Evolutionary conservation across 2,797 vertebrate genomes (phyloP).

Genomic region (Cygnus olor): DNA sequence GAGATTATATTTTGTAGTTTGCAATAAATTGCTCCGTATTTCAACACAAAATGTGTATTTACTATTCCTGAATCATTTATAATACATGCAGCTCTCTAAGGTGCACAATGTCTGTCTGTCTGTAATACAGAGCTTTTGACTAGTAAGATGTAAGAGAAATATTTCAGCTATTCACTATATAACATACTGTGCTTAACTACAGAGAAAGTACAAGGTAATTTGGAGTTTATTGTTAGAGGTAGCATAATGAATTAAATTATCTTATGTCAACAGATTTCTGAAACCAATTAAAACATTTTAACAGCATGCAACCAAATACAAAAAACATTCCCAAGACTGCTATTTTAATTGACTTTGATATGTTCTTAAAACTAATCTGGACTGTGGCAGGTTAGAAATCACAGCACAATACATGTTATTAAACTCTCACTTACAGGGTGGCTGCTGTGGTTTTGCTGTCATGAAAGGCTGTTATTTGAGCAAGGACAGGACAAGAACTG

Average conservation of each 20-base stretch:
- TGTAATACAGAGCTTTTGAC: neutral
- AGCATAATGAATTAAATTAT: neutral
- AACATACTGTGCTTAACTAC: neutral
- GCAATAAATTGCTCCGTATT: neutral
- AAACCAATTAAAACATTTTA: conserved; percentile 42
- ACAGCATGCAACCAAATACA: neutral
- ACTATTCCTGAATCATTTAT: conserved; percentile 2
- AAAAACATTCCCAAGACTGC: neutral
- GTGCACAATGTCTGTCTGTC: neutral
- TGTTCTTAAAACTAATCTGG: conserved; percentile 52
- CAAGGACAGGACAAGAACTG: conserved; percentile 33
- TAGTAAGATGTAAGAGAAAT: neutral
- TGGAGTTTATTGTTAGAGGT: conserved; percentile 4
- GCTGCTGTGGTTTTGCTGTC: conserved; percentile 35
- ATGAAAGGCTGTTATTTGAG: conserved; percentile 47
- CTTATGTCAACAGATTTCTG: conserved; percentile 36
- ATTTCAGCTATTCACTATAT: neutral
- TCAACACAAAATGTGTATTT: conserved; percentile 1
- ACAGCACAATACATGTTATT: conserved; percentile 29
- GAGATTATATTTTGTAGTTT: conserved; percentile 28
- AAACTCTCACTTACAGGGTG: neutral
- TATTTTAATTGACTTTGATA: conserved; percentile 43
- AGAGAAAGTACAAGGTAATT: neutral
- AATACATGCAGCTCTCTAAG: neutral
- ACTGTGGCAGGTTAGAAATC: conserved; percentile 32